A percentile compares a stretch with the other conserved stretches of the same genome.
phyloP scores from a whole-genome alignment of 2,888 invertebrate species.

The Polia nebulosa region DNA sequence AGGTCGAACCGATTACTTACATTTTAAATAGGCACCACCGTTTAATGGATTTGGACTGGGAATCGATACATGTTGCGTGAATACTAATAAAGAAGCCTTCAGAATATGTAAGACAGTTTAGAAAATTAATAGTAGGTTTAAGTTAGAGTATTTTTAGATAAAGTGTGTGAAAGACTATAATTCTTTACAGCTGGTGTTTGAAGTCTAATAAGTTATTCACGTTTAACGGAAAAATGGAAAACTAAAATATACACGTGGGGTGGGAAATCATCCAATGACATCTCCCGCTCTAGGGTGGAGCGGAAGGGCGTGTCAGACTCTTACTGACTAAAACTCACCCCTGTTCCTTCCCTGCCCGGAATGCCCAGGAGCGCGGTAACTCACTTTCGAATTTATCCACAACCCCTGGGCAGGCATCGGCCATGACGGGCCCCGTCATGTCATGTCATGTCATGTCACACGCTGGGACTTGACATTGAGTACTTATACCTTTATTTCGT shows the following conservation, averaged over 20 bases:
- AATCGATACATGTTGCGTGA: constrained; percentile 44
- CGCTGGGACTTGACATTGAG: not conserved
- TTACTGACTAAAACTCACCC: no score
- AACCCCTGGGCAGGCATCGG: no score
- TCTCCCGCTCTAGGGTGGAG: no score
- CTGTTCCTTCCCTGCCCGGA: no score
- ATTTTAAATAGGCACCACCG: constrained; percentile 13
- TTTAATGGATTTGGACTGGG: constrained; percentile 33
- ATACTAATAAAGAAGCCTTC: constrained; percentile 30
- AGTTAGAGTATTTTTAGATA: constrained; percentile 10
- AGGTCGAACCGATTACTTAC: constrained; percentile 38
- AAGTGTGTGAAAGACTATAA: constrained; percentile 2
- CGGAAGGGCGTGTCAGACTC: no score
- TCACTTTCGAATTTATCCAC: no score
- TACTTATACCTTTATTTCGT: not conserved
- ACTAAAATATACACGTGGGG: not conserved
- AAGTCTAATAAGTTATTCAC: not conserved
- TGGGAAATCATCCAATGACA: no score
- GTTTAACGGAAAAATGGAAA: not conserved
- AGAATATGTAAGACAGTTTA: constrained; percentile 45
- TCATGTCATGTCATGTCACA: no score
- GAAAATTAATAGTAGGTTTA: constrained; percentile 24
- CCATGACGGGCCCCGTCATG: no score
- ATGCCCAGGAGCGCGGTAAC: no score
- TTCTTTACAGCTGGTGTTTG: constrained; percentile 6